A percentile compares a stretch with the other conserved stretches of the same genome.
Conservation (phyloP, 2,113 vertebrate species). For the Megalops atlanticus region DNA sequence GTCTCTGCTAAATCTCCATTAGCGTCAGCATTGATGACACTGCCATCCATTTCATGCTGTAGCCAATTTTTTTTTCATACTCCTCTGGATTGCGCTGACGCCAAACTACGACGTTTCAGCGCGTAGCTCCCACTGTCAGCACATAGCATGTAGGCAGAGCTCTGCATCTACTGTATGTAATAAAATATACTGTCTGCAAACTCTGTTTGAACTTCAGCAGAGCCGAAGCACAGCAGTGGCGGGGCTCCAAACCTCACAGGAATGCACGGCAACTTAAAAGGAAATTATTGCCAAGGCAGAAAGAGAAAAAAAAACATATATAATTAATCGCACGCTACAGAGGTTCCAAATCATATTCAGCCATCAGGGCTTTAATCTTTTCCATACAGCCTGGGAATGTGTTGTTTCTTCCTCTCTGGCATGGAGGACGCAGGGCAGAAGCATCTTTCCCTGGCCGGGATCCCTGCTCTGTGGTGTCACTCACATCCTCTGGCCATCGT, state of each 20-base stretch:
- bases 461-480: background rate
- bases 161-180: constrained; percentile 15
- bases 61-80: background rate
- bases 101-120: background rate
- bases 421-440: constrained; percentile 21
- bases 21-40: background rate
- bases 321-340: constrained; percentile 52
- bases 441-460: constrained; percentile 18
- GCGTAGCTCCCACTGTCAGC: background rate
- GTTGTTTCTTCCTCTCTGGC: constrained; percentile 33
- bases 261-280: constrained; percentile 36
- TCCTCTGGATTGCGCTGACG: background rate
- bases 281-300: constrained; percentile 23
- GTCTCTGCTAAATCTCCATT: background rate
- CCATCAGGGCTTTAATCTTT: constrained; percentile 37
- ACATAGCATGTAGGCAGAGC: background rate
- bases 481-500: constrained; percentile 31
- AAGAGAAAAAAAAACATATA: constrained; percentile 33
- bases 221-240: constrained; percentile 29
- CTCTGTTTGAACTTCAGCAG: constrained; percentile 47
- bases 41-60: background rate
- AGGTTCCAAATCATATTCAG: constrained; percentile 33
- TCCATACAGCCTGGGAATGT: constrained; percentile 37
- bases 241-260: constrained; percentile 39
- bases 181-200: constrained; percentile 41